Base-by-base conservation (phyloP, 2,888 invertebrate species). In the Drosophila greeni region DNA sequence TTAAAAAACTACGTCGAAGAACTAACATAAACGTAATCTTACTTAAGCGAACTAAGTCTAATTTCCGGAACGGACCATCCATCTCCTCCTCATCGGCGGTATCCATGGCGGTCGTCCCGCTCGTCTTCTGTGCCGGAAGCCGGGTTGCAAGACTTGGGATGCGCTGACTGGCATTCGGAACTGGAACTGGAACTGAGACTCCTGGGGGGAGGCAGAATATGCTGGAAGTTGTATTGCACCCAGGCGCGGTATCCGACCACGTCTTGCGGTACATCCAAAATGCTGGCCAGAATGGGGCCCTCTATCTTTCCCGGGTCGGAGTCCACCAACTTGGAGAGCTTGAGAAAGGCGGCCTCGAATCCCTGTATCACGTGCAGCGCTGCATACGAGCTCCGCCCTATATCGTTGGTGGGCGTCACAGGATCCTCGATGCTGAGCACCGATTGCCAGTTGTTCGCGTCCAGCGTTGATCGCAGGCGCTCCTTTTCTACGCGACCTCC, bases 351-450 rank as follows among this genome's bases (percentile, higher is more conserved):
- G 16, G 36, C 47, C 36, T 71, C 69, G 12, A 80, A 82, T 8
- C 60, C 16, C 16, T 71, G 51, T 34, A 79, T 82, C 0, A 76
- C 80, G 20, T 64, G 42, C 29, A 79, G 7, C 0, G 72, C 76
- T 6, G 61, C 60, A 31, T 58, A 80, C 0, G 82, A 80, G 45
- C 80, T 79, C 39, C 84, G 76, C 18, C 80, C 79, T 26, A 80
- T 79, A n/a, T 80, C 74, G 34, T 80, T 84, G 5, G 49, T 68
- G 1, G 80, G 84, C 2, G 82, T 76, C 16, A 80, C 69, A 6
- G 84, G 84, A 58, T 84, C 80, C 40, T 82, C 76, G 40, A 80
- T 80, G n/a, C 76, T 79, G 36, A 80, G 49, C 33, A 79, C 62
- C 9, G 84, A 82, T 12, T 72, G 12, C 66, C 72, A 82, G 20